Evolutionary conservation across 1,140 invertebrate genomes (phyloP).

Genomic region (Anastrepha ludens): DNA sequence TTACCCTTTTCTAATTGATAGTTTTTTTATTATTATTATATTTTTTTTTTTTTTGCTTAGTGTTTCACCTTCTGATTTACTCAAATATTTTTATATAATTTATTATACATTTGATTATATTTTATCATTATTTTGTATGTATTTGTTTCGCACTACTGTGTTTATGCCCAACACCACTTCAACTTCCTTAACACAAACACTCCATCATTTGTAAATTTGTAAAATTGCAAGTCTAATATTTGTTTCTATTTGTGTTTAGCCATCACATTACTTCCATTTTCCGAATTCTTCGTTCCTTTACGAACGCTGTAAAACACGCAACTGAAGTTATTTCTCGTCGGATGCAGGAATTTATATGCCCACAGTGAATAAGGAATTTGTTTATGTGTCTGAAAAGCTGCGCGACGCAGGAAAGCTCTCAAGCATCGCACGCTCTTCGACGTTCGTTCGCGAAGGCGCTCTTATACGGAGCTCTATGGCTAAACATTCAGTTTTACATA

Average conservation of each 20-base stretch:
- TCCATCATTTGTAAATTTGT: background rate
- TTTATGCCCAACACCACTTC: background rate
- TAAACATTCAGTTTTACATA: background rate
- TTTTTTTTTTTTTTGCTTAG: too few species aligned
- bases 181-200: background rate
- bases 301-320: slow-evolving; percentile 35
- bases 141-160: background rate
- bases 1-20: too few species aligned
- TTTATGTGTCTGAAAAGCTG: slow-evolving; percentile 11
- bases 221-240: slow-evolving; percentile 7
- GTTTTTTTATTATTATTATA: too few species aligned
- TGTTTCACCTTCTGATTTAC: too few species aligned
- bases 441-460: background rate
- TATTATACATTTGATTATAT: background rate
- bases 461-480: background rate
- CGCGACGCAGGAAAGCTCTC: slow-evolving; percentile 28
- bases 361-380: background rate
- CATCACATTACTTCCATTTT: background rate
- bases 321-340: slow-evolving; percentile 44
- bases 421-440: background rate
- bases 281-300: background rate
- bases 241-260: background rate
- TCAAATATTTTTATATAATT: background rate
- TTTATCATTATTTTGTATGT: background rate
- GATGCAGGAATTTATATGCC: slow-evolving; percentile 32